These are phyloP conservation scores for Lutraria rhynchaena DNA, from an alignment of 1,140 invertebrate genomes.

Conservation along the genomic window DNA sequence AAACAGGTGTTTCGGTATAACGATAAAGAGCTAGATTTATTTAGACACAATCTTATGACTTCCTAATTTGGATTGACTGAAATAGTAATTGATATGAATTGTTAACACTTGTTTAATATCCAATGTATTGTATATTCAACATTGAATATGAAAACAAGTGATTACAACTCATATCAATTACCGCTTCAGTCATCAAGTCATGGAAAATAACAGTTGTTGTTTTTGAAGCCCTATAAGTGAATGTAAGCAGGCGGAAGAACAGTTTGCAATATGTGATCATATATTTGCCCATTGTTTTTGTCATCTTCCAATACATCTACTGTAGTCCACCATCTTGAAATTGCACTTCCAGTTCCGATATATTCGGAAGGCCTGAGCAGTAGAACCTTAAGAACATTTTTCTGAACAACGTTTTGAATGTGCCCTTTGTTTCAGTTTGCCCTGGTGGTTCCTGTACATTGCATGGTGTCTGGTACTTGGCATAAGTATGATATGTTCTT, in stretches of 20 bases:
- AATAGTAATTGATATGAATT: too few relatives aligned
- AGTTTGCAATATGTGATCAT: neutral
- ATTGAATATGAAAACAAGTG: too few relatives aligned
- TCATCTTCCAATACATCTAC: slow-evolving; percentile 5
- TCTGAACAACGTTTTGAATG: slow-evolving; percentile 13
- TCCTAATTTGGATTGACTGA: too few relatives aligned
- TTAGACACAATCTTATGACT: too few relatives aligned
- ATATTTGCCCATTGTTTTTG: neutral
- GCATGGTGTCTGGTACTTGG: slow-evolving; percentile 61
- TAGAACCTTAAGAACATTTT: slow-evolving; percentile 7
- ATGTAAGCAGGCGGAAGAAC: neutral
- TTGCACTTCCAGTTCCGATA: slow-evolving; percentile 6
- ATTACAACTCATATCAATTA: too few relatives aligned
- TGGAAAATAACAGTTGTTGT: too few relatives aligned
- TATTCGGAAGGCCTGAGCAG: slow-evolving; percentile 1
- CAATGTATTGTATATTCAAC: too few relatives aligned
- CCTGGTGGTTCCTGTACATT: slow-evolving; percentile 72
- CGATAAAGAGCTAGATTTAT: too few relatives aligned
- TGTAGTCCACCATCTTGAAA: slow-evolving; percentile 15
- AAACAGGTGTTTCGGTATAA: too few relatives aligned
- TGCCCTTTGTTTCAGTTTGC: slow-evolving; percentile 61
- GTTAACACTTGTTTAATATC: too few relatives aligned
- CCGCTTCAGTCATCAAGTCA: too few relatives aligned
- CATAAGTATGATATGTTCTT: slow-evolving; percentile 59
- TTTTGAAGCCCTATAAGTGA: too few relatives aligned